Percentiles rank a stretch among this genome's conserved stretches.
Evolutionary conservation across 2,888 invertebrate genomes (phyloP).

Genomic region (Drosophila mettleri): DNA sequence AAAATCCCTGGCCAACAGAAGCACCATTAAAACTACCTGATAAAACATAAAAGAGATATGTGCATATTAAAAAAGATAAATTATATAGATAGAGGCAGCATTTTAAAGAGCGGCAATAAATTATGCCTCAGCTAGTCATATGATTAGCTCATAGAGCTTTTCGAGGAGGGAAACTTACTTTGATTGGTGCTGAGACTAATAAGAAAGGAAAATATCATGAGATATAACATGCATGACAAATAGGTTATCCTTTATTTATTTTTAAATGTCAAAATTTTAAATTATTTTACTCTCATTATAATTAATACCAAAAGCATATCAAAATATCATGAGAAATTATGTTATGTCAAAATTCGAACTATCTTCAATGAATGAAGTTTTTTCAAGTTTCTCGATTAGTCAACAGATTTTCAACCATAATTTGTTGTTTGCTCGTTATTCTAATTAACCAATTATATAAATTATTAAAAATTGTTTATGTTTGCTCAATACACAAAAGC

Average conservation of each 20-base stretch:
- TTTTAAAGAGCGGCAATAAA: not conserved
- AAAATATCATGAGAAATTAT: not conserved
- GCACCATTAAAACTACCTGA: conserved; percentile 29
- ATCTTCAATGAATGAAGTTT: not conserved
- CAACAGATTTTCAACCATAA: not conserved
- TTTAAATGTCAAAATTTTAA: too few species aligned
- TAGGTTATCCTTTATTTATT: too few species aligned
- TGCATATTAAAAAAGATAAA: not conserved
- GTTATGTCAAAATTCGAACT: not conserved
- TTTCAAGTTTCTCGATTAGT: not conserved
- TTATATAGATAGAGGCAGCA: not conserved
- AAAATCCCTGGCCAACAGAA: conserved; percentile 40
- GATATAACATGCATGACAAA: not conserved
- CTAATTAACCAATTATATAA: conserved; percentile 3
- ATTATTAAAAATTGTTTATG: not conserved
- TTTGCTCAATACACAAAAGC: not conserved
- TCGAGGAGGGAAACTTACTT: not conserved
- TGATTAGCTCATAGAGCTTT: not conserved
- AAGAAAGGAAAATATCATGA: not conserved
- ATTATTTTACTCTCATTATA: too few species aligned
- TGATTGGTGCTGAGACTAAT: not conserved
- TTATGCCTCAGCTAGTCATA: not conserved
- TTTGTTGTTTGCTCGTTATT: too few species aligned
- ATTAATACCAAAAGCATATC: not conserved
- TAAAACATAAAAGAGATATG: not conserved